Evolutionary conservation across 2,888 invertebrate species (phyloP).

Genomic region (Nymphalis polychloros): DNA sequence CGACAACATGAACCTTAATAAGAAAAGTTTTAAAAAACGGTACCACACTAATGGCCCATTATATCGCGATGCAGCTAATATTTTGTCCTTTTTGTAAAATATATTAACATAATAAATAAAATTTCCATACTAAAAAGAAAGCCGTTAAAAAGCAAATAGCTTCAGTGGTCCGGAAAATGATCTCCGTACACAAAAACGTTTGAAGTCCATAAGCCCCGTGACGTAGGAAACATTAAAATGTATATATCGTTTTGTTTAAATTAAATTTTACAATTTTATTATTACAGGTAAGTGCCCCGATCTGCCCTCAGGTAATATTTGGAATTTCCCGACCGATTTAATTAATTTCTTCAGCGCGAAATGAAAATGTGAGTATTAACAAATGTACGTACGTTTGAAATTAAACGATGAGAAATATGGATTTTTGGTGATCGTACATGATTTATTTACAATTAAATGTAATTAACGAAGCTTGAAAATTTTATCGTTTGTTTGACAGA

Average conservation of each 20-base stretch:
- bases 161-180: slow-evolving; percentile 23
- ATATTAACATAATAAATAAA: slow-evolving; percentile 16
- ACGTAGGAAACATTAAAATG: slow-evolving; percentile 23
- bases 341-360: slow-evolving; percentile 27
- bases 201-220: slow-evolving; percentile 17
- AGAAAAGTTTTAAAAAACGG: no score
- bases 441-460: neutral
- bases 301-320: slow-evolving; percentile 24
- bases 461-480: neutral
- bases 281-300: slow-evolving; percentile 36
- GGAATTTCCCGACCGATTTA: slow-evolving; percentile 22
- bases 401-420: neutral
- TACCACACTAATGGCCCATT: no score
- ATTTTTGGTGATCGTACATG: neutral
- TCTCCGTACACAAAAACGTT: slow-evolving; percentile 18
- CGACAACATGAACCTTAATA: no score
- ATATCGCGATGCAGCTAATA: neutral
- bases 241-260: slow-evolving; percentile 15
- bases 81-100: slow-evolving; percentile 6
- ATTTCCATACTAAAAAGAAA: slow-evolving; percentile 15
- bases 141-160: slow-evolving; percentile 22
- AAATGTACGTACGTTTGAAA: slow-evolving; percentile 16
- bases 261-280: slow-evolving; percentile 34
- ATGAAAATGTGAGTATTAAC: slow-evolving; percentile 27
- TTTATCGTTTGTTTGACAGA: neutral